phyloP scores from a whole-genome alignment of 2,113 vertebrate genomes.

The Phyllostomus discolor region DNA sequence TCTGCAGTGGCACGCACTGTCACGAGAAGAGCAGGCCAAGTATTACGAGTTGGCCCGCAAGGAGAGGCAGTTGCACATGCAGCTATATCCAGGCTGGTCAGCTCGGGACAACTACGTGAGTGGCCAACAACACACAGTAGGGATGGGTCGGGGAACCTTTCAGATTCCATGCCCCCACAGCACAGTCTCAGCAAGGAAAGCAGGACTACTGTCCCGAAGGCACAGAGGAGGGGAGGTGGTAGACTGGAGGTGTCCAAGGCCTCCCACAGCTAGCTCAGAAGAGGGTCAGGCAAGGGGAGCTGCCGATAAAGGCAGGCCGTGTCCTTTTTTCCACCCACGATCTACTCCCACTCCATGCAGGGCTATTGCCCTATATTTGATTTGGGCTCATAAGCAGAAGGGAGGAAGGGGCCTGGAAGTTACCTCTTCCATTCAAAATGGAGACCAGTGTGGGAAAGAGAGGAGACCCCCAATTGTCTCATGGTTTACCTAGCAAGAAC shows the following conservation, averaged over 20 bases:
- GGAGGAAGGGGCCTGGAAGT: neutral
- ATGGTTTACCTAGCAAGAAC: neutral
- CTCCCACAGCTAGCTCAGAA: neutral
- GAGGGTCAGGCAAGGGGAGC: neutral
- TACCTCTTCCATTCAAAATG: neutral
- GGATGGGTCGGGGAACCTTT: accelerated
- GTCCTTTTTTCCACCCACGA: neutral
- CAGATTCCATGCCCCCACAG: neutral
- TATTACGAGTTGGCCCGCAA: constrained; percentile 98
- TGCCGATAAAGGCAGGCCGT: neutral
- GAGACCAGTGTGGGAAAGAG: neutral
- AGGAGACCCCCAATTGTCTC: neutral
- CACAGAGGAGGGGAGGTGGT: neutral
- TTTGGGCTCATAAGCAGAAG: neutral
- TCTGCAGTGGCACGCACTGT: constrained; percentile 95
- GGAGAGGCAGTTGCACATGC: constrained; percentile 99
- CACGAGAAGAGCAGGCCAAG: constrained; percentile 97
- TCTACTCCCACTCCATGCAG: neutral
- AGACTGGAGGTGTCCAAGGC: neutral
- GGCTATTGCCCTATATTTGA: neutral
- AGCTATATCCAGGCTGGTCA: constrained; percentile 99
- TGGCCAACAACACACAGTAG: neutral
- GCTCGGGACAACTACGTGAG: constrained; percentile 98
- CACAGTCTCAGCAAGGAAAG: neutral
- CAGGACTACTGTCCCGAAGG: neutral